These are phyloP conservation scores for Euwallacea fornicatus DNA, from an alignment of 1,140 invertebrate species.

Conservation along the genomic window DNA sequence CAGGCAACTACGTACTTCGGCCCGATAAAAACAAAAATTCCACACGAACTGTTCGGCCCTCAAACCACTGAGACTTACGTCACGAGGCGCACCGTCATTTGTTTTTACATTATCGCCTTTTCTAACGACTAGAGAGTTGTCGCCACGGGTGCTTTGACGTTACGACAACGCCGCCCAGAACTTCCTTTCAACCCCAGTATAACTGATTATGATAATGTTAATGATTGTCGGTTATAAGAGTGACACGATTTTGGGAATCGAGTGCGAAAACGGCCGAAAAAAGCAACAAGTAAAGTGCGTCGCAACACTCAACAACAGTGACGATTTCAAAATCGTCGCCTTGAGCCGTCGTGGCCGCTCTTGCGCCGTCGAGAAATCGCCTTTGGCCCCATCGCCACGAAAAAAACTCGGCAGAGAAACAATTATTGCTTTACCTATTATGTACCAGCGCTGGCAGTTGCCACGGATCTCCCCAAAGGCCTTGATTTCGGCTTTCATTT, in stretches of 20 bases:
- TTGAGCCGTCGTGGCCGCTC: conserved; percentile 20
- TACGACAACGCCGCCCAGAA: neutral
- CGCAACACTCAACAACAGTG: neutral
- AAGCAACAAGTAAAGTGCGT: conserved; percentile 17
- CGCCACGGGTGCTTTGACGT: conserved; percentile 1
- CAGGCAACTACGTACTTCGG: conserved; percentile 14
- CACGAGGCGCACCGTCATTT: conserved; percentile 27
- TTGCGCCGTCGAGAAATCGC: conserved; percentile 25
- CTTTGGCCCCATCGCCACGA: conserved; percentile 18
- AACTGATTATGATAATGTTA: no score
- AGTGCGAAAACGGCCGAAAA: conserved; percentile 1
- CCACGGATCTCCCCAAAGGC: conserved; percentile 15
- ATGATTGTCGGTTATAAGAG: neutral
- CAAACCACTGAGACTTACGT: conserved; percentile 24
- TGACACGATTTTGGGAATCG: neutral
- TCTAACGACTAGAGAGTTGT: conserved; percentile 12
- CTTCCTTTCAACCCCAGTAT: no score
- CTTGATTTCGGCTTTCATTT: conserved; percentile 26
- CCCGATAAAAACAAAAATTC: conserved; percentile 26
- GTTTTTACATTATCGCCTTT: conserved; percentile 30
- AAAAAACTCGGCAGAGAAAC: conserved; percentile 19
- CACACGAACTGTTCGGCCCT: conserved; percentile 22
- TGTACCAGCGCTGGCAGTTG: neutral
- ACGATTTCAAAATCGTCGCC: conserved; percentile 20
- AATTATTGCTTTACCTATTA: conserved; percentile 4